Conservation (phyloP, 2,888 invertebrate species). For the Nudaria mundana region DNA sequence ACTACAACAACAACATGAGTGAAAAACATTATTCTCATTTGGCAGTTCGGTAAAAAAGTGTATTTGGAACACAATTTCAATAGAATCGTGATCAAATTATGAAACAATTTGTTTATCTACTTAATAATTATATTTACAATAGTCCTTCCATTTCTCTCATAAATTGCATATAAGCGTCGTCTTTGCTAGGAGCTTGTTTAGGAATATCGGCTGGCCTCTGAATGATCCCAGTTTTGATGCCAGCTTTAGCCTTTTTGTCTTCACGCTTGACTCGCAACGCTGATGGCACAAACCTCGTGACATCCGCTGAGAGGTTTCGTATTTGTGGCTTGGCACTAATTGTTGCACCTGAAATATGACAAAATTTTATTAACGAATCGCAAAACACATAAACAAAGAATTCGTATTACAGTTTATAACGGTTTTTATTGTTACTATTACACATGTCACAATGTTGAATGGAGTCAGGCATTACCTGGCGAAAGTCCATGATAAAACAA, state of each 20-base stretch:
- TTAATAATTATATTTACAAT: conserved; percentile 74
- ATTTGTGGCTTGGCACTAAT: conserved; percentile 99
- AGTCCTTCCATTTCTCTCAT: conserved; percentile 99
- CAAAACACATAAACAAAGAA: too few species aligned
- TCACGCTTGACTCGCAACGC: conserved; percentile 95
- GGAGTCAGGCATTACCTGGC: too few species aligned
- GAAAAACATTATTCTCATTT: too few species aligned
- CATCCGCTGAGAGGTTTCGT: conserved; percentile 94
- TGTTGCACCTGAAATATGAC: conserved; percentile 83
- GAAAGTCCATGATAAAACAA: too few species aligned
- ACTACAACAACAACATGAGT: too few species aligned
- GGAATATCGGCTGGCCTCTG: conserved; percentile 75
- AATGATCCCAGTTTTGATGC: conserved; percentile 71
- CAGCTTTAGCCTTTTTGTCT: conserved; percentile 84
- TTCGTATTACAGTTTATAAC: too few species aligned
- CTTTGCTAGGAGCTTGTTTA: conserved; percentile 87
- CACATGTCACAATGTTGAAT: too few species aligned
- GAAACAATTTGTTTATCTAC: background rate
- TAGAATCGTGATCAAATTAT: too few species aligned
- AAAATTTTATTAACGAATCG: background rate
- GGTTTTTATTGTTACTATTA: too few species aligned
- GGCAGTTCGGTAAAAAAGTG: too few species aligned
- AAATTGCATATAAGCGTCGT: conserved; percentile 99
- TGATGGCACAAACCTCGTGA: conserved; percentile 97
- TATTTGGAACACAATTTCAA: too few species aligned